Evolutionary conservation across 2,888 invertebrate species (phyloP), one percentile per base, ranked within the genome.

Genomic region (Leptinotarsa tumamoca): DNA sequence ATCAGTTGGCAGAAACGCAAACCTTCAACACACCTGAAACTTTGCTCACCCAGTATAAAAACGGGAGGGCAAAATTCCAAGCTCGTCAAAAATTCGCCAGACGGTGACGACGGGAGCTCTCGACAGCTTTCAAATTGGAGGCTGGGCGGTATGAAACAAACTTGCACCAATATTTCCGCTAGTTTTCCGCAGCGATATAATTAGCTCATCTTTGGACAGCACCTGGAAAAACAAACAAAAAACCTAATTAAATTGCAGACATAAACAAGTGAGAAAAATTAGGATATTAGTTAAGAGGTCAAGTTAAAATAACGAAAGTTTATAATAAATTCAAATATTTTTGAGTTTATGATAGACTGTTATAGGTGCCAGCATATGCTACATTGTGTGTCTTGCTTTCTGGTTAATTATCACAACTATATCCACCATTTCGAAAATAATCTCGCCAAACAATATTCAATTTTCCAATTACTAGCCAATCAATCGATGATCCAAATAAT

Each of bases 1-100:
- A 27, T 23, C 68, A 68, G 51, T 21, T 68, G 72, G 23, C 90
- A 49, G 21, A 43, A 33, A 52, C 18, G 70, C 73, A 89, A 91
- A 80, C 78, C 80, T 85, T 85, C 82, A 82, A 94, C 94, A 94
- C 94, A 94, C 94, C 94, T 94, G 94, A 94, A 94, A 94, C 94
- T 94, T 94, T 94, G 94, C 94, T 94, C 94, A 94, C 94, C 94
- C 94, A 89, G 88, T 89, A 83, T 80, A 84, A 89, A 90, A 89
- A 94, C 91, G 94, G 94, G 91, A 91, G 93, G 94, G 94, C 94
- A 94, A 94, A 91, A 92, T 93, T 93, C 94, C 94, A 94, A 94
- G 94, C 94, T 85, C 85, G 82, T 80, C 85, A 84, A 84, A 78
- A 80, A 71, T 75, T 49, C 70, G 72, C 75, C 67, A 33, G 27